Evolutionary conservation across 2,797 vertebrate genomes (phyloP).

Genomic region (Cephalopachus bancanus): DNA sequence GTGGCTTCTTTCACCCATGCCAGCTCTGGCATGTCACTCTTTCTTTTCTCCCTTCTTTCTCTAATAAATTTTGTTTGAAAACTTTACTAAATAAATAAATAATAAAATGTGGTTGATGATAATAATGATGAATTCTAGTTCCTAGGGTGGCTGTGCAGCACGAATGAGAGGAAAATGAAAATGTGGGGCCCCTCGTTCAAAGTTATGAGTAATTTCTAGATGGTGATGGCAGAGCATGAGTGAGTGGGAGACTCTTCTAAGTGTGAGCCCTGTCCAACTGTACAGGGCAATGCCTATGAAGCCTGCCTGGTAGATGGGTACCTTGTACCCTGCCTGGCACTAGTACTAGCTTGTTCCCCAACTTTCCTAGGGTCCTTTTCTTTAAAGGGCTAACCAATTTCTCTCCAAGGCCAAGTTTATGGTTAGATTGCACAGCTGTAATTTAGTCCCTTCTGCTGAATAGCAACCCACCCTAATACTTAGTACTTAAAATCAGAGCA

Average conservation of each 20-base stretch:
- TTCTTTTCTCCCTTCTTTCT: too few species aligned
- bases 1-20: too few species aligned
- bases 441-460: background rate
- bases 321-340: background rate
- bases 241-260: background rate
- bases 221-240: background rate
- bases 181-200: background rate
- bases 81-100: too few species aligned
- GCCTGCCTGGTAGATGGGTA: accelerated
- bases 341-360: background rate
- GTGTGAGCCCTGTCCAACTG: accelerated
- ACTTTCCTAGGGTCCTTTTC: background rate
- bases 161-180: background rate
- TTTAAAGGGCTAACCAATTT: background rate
- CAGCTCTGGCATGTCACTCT: too few species aligned
- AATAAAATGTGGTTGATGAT: background rate
- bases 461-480: background rate
- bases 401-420: background rate
- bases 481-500: background rate
- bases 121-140: background rate
- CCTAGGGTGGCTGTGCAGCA: background rate
- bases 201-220: constrained; percentile 10
- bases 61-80: too few species aligned
- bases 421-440: background rate
- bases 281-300: background rate